Evolutionary conservation across 2,113 vertebrate species (phyloP), one percentile per base, ranked within the genome.

Genomic region (Cryptomyrus ogoouensis): DNA sequence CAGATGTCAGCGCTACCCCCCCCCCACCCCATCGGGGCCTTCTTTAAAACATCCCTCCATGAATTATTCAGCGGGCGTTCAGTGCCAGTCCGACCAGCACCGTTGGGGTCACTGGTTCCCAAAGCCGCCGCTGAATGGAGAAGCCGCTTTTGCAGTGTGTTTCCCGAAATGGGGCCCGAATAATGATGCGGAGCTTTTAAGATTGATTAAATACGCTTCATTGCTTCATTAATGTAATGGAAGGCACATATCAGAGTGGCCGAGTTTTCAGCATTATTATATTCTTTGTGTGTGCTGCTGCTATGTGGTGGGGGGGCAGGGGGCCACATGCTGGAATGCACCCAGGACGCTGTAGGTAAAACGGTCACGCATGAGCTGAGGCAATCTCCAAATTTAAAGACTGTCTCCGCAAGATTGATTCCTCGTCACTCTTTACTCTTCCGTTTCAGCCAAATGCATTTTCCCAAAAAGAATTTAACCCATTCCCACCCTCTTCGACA

Each of bases 11-110:
- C 91, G 24, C 89, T 91, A 92, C 89, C 89, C 10, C 9, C 89
- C 91, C 86, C 62, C 89, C n/a, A 19, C 19, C 70, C 89, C 89
- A 77, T 62, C 31, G 88, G 80, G 86, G 74, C 89, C 83, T 83
- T 66, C 39, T 39, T 77, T 77, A 77, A 17, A 77, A 80, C 42
- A 83, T 83, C 86, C 88, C 88, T 70, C 92, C 89, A 94, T 95
- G 93, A 94, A 94, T 95, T 94, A 96, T 96, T 95, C 95, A 95
- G 91, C 35, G 89, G 87, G 31, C 35, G 89, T 92, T 42, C 39
- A 52, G 88, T 87, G 90, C 35, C 12, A 91, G 91, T 24, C 50
- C 77, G 56, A 46, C 49, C 44, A 89, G 80, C 83, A 35, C 77
- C 74, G 88, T 92, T 80, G n/a, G 92, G 94, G 92, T 94, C 91